A percentile compares a stretch with the other conserved stretches of the same genome.
Evolutionary conservation across 2,888 invertebrate genomes (phyloP).

Genomic region (Abrostola triplasia): DNA sequence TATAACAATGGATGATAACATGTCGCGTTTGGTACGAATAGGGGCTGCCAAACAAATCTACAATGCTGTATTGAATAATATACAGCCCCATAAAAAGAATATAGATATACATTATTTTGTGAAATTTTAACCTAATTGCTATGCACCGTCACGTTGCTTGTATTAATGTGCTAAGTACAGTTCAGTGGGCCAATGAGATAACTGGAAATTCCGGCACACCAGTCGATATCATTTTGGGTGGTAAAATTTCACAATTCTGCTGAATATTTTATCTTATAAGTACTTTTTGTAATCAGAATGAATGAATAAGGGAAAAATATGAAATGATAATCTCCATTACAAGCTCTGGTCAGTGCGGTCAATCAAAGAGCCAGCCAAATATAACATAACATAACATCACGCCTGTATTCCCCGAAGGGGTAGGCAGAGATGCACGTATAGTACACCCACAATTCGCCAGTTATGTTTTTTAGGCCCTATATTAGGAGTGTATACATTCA

Average conservation of each 20-base stretch:
- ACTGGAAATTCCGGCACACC: conserved; percentile 5
- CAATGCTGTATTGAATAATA: conserved; percentile 7
- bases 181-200: conserved; percentile 28
- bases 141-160: conserved; percentile 46
- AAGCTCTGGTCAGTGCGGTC: too few species aligned
- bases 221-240: not conserved
- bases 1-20: not conserved
- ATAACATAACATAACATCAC: too few species aligned
- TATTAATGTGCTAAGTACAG: conserved; percentile 33
- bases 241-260: conserved; percentile 1
- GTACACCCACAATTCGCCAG: too few species aligned
- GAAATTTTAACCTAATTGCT: conserved; percentile 39
- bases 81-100: conserved; percentile 24
- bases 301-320: too few species aligned
- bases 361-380: too few species aligned
- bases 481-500: too few species aligned
- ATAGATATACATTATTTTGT: conserved; percentile 22
- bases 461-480: too few species aligned
- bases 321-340: too few species aligned
- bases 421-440: too few species aligned
- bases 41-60: not conserved
- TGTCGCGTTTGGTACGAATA: not conserved
- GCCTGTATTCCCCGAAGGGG: too few species aligned
- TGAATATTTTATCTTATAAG: not conserved
- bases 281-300: too few species aligned